phyloP scores from a whole-genome alignment of 2,113 vertebrate genomes.

The Notarius quadriscutis region DNA sequence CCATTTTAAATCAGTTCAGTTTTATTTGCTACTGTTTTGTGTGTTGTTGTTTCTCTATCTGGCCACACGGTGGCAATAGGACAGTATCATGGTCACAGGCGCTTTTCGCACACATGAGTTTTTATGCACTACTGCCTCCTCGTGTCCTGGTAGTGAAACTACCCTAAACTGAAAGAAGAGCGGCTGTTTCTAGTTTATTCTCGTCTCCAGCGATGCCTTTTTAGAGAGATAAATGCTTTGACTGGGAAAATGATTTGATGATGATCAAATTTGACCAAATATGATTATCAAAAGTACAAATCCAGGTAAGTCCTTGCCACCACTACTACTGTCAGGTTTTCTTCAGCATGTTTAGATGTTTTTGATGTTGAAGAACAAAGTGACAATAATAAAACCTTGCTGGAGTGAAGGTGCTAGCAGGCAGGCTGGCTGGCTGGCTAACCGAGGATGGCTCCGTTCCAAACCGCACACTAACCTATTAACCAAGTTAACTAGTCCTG shows the following conservation, averaged over 20 bases:
- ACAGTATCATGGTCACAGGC: background rate
- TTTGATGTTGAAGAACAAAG: background rate
- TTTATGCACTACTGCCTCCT: background rate
- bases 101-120: background rate
- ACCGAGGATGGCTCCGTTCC: background rate
- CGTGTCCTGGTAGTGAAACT: background rate
- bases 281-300: background rate
- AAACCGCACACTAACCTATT: slow-evolving; percentile 5
- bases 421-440: background rate
- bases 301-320: background rate
- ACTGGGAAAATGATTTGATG: background rate
- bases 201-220: slow-evolving; percentile 9
- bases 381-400: background rate
- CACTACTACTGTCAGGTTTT: background rate
- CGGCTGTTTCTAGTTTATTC: slow-evolving; percentile 26
- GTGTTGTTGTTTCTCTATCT: background rate
- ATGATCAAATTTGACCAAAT: slow-evolving; percentile 4
- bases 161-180: background rate
- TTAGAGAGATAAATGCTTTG: background rate
- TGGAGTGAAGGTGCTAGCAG: background rate
- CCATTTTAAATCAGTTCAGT: background rate
- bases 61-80: slow-evolving; percentile 9
- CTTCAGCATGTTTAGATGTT: background rate
- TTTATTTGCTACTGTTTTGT: background rate
- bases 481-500: background rate